Evolutionary conservation across 1,140 invertebrate species (phyloP), one percentile per base, ranked within the genome.

Genomic region (Drosophila sechellia): DNA sequence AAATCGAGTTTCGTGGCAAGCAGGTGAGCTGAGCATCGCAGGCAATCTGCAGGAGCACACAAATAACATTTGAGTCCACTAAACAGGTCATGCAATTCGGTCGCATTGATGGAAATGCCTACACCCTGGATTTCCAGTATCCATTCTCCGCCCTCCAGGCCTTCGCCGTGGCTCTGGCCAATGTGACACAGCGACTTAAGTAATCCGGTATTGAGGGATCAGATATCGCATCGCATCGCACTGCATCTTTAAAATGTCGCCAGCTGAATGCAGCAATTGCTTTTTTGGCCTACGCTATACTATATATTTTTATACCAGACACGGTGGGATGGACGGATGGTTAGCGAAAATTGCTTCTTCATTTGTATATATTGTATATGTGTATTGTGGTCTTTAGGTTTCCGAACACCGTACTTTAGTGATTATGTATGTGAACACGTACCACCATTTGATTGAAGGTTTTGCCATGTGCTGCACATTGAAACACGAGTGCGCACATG

Each of bases 111-210:
- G 97, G 97, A 70, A 99, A 99, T 93, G 98, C 98, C 13, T 99
- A 99, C 93, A 99, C 99, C 0, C 93, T 99, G 86, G 99, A 99
- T 93, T 99, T 99, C 93, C 98, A 99, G 92, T 98, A 99, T 93
- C 99, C 99, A 15, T 99, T 99, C 93, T 98, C 98, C 54, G 98
- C 98, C 60, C 94, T 99, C 50, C 99, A 99, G 94, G 98, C 99
- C 31, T 99, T 99, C 93, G 97, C 98, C 48, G 98, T 99, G 52
- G 98, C 98, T 49, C 94, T 99, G 81, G 98, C 99, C 65, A 99
- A 99, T 93, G 98, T 99, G 46, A 99, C 99, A 54, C 99, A 99
- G 93, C 95, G 98, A 92, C 95, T 99, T 56, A 99, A 99, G 94
- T 99, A 95, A 90, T 55, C 40, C 57, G 25, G 56, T 46, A 54